Conservation (phyloP, 2,888 invertebrate species). For the Stegana nigrithorax region DNA sequence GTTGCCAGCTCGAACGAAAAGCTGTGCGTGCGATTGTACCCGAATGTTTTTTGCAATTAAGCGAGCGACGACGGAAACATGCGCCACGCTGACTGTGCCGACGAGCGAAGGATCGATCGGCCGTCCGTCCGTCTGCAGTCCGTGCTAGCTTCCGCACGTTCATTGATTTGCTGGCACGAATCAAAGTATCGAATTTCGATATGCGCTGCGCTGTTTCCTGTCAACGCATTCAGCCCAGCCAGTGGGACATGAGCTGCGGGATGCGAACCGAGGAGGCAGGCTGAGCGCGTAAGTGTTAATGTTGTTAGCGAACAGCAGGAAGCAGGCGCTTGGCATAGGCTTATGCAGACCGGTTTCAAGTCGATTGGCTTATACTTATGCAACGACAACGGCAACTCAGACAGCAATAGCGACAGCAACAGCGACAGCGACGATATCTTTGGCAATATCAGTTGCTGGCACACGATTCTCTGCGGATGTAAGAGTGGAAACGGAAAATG, state of each 20-base stretch:
- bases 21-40: slow-evolving; percentile 1
- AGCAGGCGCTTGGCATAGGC: too few species aligned
- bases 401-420: neutral
- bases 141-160: neutral
- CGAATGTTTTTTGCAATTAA: slow-evolving; percentile 1
- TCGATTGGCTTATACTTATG: too few species aligned
- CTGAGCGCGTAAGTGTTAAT: too few species aligned
- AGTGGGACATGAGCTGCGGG: too few species aligned
- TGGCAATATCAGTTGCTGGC: neutral
- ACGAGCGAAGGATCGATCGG: too few species aligned
- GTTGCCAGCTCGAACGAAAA: neutral
- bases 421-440: neutral
- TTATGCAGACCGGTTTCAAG: too few species aligned
- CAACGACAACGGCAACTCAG: too few species aligned
- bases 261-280: too few species aligned
- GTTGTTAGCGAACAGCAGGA: neutral
- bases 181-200: slow-evolving; percentile 68
- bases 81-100: neutral
- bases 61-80: neutral
- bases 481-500: slow-evolving; percentile 55
- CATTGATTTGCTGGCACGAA: slow-evolving; percentile 57
- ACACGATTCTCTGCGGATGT: slow-evolving; percentile 26
- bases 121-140: neutral
- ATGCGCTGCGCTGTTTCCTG: slow-evolving; percentile 54
- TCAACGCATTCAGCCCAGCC: too few species aligned